These are phyloP conservation scores for Terebella lapidaria DNA, from an alignment of 2,888 invertebrate species.

Conservation along the genomic window DNA sequence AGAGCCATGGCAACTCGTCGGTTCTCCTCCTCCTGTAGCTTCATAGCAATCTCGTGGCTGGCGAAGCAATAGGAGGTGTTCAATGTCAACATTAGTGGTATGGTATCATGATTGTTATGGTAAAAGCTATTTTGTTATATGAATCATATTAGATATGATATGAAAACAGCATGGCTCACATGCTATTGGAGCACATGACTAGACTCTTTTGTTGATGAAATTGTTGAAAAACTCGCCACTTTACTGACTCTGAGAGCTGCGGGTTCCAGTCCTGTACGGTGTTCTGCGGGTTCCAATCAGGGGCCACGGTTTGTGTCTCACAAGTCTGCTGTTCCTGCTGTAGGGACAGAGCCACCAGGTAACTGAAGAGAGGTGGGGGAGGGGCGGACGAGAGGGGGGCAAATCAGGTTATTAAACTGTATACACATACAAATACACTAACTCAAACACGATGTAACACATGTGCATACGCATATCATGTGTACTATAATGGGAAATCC, in stretches of 20 bases:
- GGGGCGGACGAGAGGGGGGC: too few species aligned
- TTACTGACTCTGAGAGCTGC: too few species aligned
- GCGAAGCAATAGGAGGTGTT: slow-evolving; percentile 10
- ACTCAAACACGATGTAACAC: too few species aligned
- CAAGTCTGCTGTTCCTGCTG: slow-evolving; percentile 53
- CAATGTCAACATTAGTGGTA: neutral
- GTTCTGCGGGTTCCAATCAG: neutral
- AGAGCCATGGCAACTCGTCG: slow-evolving; percentile 30
- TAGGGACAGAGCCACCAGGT: slow-evolving; percentile 55
- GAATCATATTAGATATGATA: neutral
- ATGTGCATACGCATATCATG: too few species aligned
- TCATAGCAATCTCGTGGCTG: slow-evolving; percentile 55
- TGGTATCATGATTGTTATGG: neutral
- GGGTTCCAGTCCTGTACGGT: too few species aligned
- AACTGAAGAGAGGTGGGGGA: slow-evolving; percentile 47
- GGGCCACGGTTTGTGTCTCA: neutral
- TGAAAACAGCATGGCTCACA: neutral
- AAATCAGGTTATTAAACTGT: too few species aligned
- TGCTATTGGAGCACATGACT: too few species aligned
- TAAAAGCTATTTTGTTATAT: neutral
- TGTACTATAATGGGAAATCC: too few species aligned
- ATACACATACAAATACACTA: too few species aligned
- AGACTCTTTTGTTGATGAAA: too few species aligned
- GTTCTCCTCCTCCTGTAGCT: slow-evolving; percentile 55
- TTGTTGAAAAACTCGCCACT: too few species aligned